Evolutionary conservation across 2,113 vertebrate genomes (phyloP).

Genomic region (Taurulus bubalis): DNA sequence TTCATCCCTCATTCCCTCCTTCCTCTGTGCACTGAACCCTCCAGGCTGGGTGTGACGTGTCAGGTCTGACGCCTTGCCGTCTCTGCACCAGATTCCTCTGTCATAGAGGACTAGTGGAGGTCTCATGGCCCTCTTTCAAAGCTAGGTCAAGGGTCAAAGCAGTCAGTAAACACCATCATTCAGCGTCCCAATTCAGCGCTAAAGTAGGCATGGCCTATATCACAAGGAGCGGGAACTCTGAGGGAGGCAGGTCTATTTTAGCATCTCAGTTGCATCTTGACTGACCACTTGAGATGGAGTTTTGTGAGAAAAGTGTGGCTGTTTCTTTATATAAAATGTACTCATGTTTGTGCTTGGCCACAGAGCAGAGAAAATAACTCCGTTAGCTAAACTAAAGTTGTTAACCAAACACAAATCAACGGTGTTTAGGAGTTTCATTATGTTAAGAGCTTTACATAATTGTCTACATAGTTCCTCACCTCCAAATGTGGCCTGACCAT

Average conservation of each 20-base stretch:
- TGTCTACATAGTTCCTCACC: not conserved
- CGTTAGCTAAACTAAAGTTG: not conserved
- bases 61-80: conserved; percentile 74
- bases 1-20: conserved; percentile 30
- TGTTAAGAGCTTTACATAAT: not conserved
- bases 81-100: conserved; percentile 79
- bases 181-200: conserved; percentile 44
- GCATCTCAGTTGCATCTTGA: not conserved
- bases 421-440: not conserved
- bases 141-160: conserved; percentile 75
- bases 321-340: not conserved
- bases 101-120: conserved; percentile 56
- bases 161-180: conserved; percentile 73
- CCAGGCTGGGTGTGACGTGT: conserved; percentile 64
- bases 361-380: not conserved
- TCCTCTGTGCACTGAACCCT: conserved; percentile 39
- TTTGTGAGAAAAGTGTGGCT: not conserved
- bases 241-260: conserved; percentile 8
- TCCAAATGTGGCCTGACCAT: conserved; percentile 11
- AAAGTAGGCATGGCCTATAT: conserved; percentile 25
- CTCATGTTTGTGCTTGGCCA: not conserved
- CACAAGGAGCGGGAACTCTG: conserved; percentile 4
- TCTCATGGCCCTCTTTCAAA: conserved; percentile 74
- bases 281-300: not conserved
- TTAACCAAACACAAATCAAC: not conserved